Base-by-base conservation (phyloP, 2,797 vertebrate genomes). In the Hyperoplus lanceolatus region DNA sequence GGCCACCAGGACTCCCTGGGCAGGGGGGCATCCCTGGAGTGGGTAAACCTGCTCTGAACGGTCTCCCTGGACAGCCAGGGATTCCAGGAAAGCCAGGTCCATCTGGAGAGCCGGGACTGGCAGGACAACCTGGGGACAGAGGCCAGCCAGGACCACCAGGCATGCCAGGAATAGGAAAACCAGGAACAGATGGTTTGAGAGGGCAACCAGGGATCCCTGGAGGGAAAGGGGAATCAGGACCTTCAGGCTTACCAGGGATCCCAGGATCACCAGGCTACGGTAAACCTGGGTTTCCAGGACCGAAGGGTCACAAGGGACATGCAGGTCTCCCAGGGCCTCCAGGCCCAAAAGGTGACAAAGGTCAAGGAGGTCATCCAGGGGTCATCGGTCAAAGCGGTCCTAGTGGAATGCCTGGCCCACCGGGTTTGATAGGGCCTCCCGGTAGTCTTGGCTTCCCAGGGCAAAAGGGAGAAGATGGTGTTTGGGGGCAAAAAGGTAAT, bases 341-440 rank as follows among this genome's bases (percentile, higher is more conserved):
- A 67, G 98, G 98, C 9, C 93, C 89, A 0, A 97, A 97, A 88
- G 98, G 98, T 4, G 97, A 98, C 75, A 99, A 96, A 90, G 98
- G 98, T 72, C 94, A 97, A 0, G 84, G 57, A 6, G 98, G 98
- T 38, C 87, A 93, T 2, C 96, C 96, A 5, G 98, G 98, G 69
- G 94, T 97, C 29, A 94, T 91, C 29, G 98, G 98, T 14, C 92
- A 93, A 0, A 96, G 95, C 0, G 98, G 98, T 58, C 94, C 95
- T 55, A 96, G 92, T 21, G 98, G 98, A 50, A 94, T 95, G n/a
- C 95, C 96, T 0, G 98, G 98, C 6, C 90, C 96, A 49, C 97
- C 97, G 0, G 98, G 98, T 66, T 92, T 94, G 62, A 96, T 96
- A 88, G 98, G 98, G 1, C 95, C 94, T 8, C 94, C 97, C 0